Evolutionary conservation across 2,113 vertebrate genomes (phyloP).

Genomic region (Elachura formosa): DNA sequence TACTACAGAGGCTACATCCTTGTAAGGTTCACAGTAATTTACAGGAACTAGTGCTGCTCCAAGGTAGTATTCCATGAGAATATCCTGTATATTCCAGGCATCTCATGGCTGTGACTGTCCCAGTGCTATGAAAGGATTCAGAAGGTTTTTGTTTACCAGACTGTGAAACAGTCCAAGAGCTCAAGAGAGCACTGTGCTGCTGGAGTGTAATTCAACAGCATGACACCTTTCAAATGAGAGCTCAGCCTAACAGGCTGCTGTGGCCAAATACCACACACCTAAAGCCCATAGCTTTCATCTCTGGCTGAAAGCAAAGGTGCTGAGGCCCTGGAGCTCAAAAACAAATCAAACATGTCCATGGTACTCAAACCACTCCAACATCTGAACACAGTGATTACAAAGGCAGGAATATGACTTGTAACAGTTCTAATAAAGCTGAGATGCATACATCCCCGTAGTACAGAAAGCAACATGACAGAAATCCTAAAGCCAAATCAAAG

Average conservation of each 20-base stretch:
- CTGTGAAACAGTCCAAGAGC: too few relatives aligned
- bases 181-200: rapidly evolving
- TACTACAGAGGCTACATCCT: rapidly evolving
- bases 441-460: rapidly evolving
- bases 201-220: rapidly evolving
- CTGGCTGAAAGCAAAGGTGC: constrained; percentile 88
- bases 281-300: constrained; percentile 85
- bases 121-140: constrained; percentile 67
- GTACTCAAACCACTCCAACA: constrained; percentile 89
- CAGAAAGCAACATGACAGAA: rapidly evolving
- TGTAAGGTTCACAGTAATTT: not conserved
- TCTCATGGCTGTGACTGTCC: constrained; percentile 87
- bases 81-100: constrained; percentile 86
- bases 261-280: constrained; percentile 85
- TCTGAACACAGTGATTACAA: constrained; percentile 80
- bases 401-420: not conserved
- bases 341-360: constrained; percentile 83
- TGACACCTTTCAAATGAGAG: rapidly evolving
- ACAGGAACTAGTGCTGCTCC: constrained; percentile 86
- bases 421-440: not conserved
- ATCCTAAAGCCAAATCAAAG: not conserved
- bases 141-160: not conserved
- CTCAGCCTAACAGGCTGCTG: not conserved
- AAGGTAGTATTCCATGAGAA: constrained; percentile 86
- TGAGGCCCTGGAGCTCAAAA: constrained; percentile 87